Conservation (phyloP, 2,113 vertebrate species). For the Porphyrio hochstetteri region DNA sequence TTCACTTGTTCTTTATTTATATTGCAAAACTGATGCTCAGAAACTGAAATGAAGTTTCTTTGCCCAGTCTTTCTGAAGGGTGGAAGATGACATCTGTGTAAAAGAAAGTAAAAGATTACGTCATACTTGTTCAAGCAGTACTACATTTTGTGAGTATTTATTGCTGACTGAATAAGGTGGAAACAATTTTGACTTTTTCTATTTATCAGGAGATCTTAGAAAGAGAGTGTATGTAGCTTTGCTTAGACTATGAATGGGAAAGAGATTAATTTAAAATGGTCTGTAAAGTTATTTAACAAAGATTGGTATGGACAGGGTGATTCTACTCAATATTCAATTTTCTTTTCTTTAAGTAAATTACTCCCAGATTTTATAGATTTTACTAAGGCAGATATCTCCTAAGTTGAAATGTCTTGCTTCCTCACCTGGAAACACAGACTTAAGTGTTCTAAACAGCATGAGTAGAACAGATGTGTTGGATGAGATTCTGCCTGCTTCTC, state of each 20-base stretch:
- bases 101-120: background rate
- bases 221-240: background rate
- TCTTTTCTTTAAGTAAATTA: background rate
- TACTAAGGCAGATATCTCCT: background rate
- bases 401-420: too few species aligned
- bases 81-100: background rate
- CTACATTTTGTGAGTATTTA: conserved; percentile 40
- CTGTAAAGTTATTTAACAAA: background rate
- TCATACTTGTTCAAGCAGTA: conserved; percentile 16
- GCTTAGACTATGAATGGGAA: background rate
- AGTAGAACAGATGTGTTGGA: background rate
- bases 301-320: background rate
- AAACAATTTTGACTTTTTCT: conserved; percentile 36
- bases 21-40: background rate
- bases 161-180: conserved; percentile 27
- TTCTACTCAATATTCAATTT: background rate
- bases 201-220: background rate
- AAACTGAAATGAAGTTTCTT: background rate
- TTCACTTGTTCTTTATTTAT: background rate
- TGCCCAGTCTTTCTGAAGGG: background rate
- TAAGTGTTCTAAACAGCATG: background rate
- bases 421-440: background rate
- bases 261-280: background rate
- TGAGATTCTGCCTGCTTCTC: background rate
- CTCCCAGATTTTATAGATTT: background rate